A percentile compares a stretch with the other conserved stretches of the same genome.
Conservation (phyloP, 2,888 invertebrate genomes). For the Tetranychus piercei region DNA sequence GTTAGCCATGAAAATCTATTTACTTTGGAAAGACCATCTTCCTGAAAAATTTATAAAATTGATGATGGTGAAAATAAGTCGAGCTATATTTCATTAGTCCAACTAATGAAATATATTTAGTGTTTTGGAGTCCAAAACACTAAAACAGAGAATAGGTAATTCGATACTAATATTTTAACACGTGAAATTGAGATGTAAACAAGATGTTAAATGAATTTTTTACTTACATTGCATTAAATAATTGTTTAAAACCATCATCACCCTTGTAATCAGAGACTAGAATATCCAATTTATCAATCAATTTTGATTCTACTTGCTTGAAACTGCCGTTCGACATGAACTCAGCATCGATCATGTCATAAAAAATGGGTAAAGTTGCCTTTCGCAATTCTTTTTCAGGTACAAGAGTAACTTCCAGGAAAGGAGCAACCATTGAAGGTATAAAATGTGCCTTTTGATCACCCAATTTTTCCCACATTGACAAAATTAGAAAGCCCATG, state of each 20-base stretch:
- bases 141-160: no score
- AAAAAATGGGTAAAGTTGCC: constrained; percentile 75
- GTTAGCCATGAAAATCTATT: no score
- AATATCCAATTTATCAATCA: constrained; percentile 81
- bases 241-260: constrained; percentile 70
- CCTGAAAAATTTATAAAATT: no score
- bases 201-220: neutral
- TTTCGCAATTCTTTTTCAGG: constrained; percentile 65
- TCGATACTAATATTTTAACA: neutral
- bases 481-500: constrained; percentile 76
- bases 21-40: no score
- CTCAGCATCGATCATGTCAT: constrained; percentile 88
- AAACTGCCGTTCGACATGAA: constrained; percentile 64
- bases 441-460: constrained; percentile 45
- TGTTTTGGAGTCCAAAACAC: no score
- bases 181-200: neutral
- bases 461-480: constrained; percentile 75
- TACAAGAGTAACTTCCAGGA: constrained; percentile 77
- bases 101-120: no score
- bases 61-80: no score
- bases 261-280: constrained; percentile 81
- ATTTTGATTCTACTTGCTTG: constrained; percentile 70
- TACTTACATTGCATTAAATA: constrained; percentile 90
- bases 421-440: constrained; percentile 78
- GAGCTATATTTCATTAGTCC: no score